Base-by-base conservation (phyloP, 2,113 vertebrate genomes). In the Pollimyrus isidori region DNA sequence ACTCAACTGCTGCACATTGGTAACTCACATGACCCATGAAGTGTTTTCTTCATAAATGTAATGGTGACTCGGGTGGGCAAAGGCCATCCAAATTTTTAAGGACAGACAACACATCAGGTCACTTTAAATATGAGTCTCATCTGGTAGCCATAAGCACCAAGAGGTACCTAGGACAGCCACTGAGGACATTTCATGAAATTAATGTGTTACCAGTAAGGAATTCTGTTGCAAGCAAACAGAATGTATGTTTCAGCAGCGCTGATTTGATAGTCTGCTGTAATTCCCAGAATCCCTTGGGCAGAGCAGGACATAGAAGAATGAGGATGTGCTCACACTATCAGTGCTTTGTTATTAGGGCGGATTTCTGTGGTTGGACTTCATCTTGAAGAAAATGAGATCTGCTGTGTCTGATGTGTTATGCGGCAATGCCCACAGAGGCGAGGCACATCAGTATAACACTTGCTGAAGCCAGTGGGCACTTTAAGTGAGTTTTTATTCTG, bases 231-330 rank as follows among this genome's bases (percentile, higher is more conserved):
- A 69, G 3, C 10, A 69, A 69, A 69, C 10, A 69, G 30, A 69
- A 69, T 26, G 26, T 30, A 15, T 80, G 30, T 80, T 80, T 7
- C 73, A 80, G 35, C 73, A 17, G 30, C 42, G 30, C 35, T 42
- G 62, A 35, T 80, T 19, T 80, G 73, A 42, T 39, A 42, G 4
- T 15, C 5, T 80, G 73, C 73, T 7, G 35, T 80, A 39, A 35
- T 80, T 80, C 85, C 85, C 50, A 46, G 39, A 48, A 87, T 11
- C 50, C 26, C 30, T 23, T 26, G 26, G 13, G 50, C 26, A 86
- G 49, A 86, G 19, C 85, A 56, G 85, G 26, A 87, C 85, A 87
- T n/a, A 84, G 39, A 84, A 84, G 82, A 84, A n/a, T 84, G 82
- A 84, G 39, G 45, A 0, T 49, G n/a, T 35, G 35, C 26, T 86